phyloP scores from a whole-genome alignment of 2,888 invertebrate genomes.

The Polymixis lichenea region DNA sequence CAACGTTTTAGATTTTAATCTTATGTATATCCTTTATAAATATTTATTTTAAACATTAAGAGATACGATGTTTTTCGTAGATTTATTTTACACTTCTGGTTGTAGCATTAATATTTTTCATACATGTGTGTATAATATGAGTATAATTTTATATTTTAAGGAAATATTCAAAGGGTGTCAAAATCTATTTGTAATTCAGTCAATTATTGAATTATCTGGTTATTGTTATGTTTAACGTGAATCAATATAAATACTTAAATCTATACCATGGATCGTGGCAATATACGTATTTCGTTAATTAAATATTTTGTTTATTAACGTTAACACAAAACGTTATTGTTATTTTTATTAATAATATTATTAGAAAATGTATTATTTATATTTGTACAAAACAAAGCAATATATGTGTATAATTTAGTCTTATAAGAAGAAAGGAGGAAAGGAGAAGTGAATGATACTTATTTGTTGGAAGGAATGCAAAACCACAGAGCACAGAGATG shows the following conservation, averaged over 20 bases:
- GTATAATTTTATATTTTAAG: not conserved
- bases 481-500: not conserved
- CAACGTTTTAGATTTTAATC: slow-evolving; percentile 4
- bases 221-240: not conserved
- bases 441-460: not conserved
- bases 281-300: not conserved
- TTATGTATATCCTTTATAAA: not conserved
- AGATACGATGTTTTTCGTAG: not conserved
- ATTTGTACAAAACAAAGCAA: slow-evolving; percentile 1
- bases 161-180: slow-evolving; percentile 20
- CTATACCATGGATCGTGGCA: not conserved
- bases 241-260: not conserved
- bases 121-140: slow-evolving; percentile 1
- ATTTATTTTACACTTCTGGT: not conserved
- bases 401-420: slow-evolving; percentile 6
- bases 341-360: not conserved
- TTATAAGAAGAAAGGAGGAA: not conserved
- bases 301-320: not conserved
- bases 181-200: slow-evolving; percentile 13
- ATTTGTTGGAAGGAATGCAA: not conserved
- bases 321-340: not conserved
- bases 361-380: not conserved
- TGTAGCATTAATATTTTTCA: not conserved
- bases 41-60: not conserved
- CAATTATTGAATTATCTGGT: slow-evolving; percentile 3